phyloP scores from a whole-genome alignment of 2,888 invertebrate genomes.

The Xanthostigma xanthostigma region DNA sequence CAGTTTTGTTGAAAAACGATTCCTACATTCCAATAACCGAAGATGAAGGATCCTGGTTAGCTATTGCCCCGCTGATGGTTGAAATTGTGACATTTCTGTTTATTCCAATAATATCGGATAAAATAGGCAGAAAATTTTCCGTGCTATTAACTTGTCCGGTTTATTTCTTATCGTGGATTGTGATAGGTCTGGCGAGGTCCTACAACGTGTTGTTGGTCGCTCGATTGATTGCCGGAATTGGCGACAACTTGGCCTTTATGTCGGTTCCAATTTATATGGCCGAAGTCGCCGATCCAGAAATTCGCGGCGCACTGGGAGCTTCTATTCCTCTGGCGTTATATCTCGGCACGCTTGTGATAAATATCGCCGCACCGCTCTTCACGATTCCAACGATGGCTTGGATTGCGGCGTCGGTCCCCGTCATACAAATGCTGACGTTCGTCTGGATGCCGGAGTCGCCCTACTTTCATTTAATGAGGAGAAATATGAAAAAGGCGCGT shows the following conservation, averaged over 20 bases:
- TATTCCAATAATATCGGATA: too few relatives aligned
- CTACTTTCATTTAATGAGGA: slow-evolving; percentile 10
- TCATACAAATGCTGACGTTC: slow-evolving; percentile 9
- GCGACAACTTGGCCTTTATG: slow-evolving; percentile 10
- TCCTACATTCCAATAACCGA: slow-evolving; percentile 31
- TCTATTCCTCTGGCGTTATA: slow-evolving; percentile 9
- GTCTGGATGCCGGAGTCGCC: slow-evolving; percentile 14
- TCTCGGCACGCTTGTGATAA: slow-evolving; percentile 6
- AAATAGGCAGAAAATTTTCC: slow-evolving; percentile 46
- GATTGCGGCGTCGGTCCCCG: slow-evolving; percentile 9
- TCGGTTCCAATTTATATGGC: slow-evolving; percentile 13
- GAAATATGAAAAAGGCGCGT: not conserved
- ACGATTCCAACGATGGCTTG: slow-evolving; percentile 7
- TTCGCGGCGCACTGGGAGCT: slow-evolving; percentile 11
- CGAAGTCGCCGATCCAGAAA: slow-evolving; percentile 13
- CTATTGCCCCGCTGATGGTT: slow-evolving; percentile 46
- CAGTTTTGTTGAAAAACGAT: slow-evolving; percentile 30
- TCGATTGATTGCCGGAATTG: slow-evolving; percentile 15
- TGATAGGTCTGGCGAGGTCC: slow-evolving; percentile 41
- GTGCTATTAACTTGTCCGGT: slow-evolving; percentile 43
- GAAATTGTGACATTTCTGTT: slow-evolving; percentile 30
- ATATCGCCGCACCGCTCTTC: slow-evolving; percentile 13
- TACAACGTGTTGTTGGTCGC: slow-evolving; percentile 38
- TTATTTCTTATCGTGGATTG: slow-evolving; percentile 45
- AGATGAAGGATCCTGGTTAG: slow-evolving; percentile 44